Conservation (phyloP, 2,797 vertebrate species). For the Amblyopsis hoosieri region DNA sequence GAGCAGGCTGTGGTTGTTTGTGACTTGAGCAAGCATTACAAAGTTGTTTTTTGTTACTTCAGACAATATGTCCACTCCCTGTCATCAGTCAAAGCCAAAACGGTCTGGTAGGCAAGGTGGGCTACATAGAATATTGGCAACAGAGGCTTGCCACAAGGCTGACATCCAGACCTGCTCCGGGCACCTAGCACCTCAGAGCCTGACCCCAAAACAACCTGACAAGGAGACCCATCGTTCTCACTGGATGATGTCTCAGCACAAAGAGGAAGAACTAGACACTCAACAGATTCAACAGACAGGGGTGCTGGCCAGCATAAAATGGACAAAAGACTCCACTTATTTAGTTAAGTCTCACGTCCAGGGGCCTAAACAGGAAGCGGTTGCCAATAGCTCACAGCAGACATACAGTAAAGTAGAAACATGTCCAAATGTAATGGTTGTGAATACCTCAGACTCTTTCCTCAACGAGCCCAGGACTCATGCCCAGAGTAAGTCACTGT, state of each 20-base stretch:
- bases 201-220: conserved; percentile 51
- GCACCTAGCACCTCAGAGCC: conserved; percentile 69
- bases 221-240: conserved; percentile 27
- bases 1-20: background rate
- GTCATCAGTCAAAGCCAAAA: conserved; percentile 21
- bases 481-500: conserved; percentile 18
- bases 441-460: conserved; percentile 33
- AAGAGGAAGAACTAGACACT: conserved; percentile 24
- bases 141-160: conserved; percentile 69
- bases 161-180: conserved; percentile 72
- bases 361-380: conserved; percentile 42
- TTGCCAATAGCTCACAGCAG: conserved; percentile 21
- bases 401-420: conserved; percentile 29
- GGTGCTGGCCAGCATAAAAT: conserved; percentile 6
- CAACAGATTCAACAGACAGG: conserved; percentile 20
- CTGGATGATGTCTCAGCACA: conserved; percentile 54
- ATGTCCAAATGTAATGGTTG: background rate
- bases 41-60: background rate
- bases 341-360: conserved; percentile 18
- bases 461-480: conserved; percentile 14
- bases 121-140: conserved; percentile 46
- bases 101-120: conserved; percentile 29
- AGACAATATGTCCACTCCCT: conserved; percentile 46
- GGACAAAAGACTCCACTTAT: conserved; percentile 48
- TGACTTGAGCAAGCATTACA: conserved; percentile 6